These are phyloP conservation scores for Erannis defoliaria DNA, from an alignment of 2,888 invertebrate species.

Conservation along the genomic window DNA sequence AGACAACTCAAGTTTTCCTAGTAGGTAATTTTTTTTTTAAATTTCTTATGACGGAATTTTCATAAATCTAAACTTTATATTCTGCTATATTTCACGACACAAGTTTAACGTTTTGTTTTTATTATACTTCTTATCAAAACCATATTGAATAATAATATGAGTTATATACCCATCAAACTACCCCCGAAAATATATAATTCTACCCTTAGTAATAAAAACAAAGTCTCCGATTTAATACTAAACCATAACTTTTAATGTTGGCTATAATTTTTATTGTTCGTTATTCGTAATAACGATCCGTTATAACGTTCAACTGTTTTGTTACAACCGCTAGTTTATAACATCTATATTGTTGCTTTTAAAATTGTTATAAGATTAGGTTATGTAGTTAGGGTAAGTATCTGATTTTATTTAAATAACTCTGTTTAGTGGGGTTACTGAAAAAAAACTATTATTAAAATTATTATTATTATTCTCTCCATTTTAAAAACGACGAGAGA, in stretches of 20 bases:
- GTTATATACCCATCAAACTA: constrained; percentile 20
- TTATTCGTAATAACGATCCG: constrained; percentile 32
- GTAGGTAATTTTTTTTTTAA: constrained; percentile 7
- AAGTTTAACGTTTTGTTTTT: constrained; percentile 19
- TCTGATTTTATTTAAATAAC: too few relatives aligned
- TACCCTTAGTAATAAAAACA: constrained; percentile 38
- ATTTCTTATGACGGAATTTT: background rate
- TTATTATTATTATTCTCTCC: too few relatives aligned
- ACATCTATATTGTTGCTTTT: constrained; percentile 23
- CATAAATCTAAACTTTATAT: constrained; percentile 18
- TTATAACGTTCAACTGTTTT: constrained; percentile 28
- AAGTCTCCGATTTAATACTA: constrained; percentile 39
- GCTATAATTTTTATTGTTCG: constrained; percentile 42
- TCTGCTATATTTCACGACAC: background rate
- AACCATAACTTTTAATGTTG: constrained; percentile 39
- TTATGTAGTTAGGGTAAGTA: constrained; percentile 40
- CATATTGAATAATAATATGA: constrained; percentile 30
- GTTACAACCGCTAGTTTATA: constrained; percentile 27
- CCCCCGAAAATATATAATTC: constrained; percentile 27
- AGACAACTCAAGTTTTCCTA: too few relatives aligned
- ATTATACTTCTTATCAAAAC: constrained; percentile 10
- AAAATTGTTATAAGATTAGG: background rate
- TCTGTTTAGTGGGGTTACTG: too few relatives aligned
- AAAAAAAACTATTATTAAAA: too few relatives aligned
- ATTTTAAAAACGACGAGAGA: too few relatives aligned